Percentiles rank a stretch among this genome's conserved stretches.
Conservation (phyloP, 2,888 invertebrate species). For the Mesopsocus fuscifrons region DNA sequence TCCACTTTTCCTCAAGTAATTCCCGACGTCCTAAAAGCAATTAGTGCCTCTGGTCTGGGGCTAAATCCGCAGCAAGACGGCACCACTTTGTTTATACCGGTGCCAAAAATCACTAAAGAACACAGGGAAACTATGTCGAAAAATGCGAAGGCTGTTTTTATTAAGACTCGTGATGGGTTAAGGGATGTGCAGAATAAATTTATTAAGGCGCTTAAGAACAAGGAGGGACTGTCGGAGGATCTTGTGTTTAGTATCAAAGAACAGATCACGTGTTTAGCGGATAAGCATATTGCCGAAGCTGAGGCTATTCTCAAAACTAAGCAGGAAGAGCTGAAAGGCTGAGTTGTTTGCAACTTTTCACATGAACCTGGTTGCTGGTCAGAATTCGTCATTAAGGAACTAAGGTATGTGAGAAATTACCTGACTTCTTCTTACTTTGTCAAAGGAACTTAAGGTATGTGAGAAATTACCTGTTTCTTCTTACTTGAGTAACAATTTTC, state of each 20-base stretch:
- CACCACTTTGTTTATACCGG: constrained; percentile 67
- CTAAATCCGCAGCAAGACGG: constrained; percentile 91
- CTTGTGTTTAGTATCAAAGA: constrained; percentile 40
- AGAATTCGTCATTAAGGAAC: too few species aligned
- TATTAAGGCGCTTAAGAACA: constrained; percentile 49
- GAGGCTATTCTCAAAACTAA: constrained; percentile 46
- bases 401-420: too few species aligned
- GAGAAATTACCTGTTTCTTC: too few species aligned
- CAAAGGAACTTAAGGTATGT: too few species aligned
- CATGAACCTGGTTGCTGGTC: too few species aligned
- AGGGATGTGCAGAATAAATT: constrained; percentile 56
- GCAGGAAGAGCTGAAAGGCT: constrained; percentile 42
- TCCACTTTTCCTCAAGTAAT: constrained; percentile 70
- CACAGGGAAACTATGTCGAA: constrained; percentile 75
- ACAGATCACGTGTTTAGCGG: constrained; percentile 42
- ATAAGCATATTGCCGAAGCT: constrained; percentile 42
- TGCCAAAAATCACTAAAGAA: constrained; percentile 87
- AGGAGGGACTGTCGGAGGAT: constrained; percentile 51
- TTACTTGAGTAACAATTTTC: too few species aligned
- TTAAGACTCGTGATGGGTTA: constrained; percentile 57
- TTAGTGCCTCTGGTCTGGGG: constrained; percentile 69
- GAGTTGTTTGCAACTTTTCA: too few species aligned
- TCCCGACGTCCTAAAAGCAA: constrained; percentile 53
- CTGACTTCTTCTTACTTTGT: too few species aligned
- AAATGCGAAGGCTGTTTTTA: constrained; percentile 64